Evolutionary conservation across 2,888 invertebrate species (phyloP).

Genomic region (Pachliopta kotzebuea): DNA sequence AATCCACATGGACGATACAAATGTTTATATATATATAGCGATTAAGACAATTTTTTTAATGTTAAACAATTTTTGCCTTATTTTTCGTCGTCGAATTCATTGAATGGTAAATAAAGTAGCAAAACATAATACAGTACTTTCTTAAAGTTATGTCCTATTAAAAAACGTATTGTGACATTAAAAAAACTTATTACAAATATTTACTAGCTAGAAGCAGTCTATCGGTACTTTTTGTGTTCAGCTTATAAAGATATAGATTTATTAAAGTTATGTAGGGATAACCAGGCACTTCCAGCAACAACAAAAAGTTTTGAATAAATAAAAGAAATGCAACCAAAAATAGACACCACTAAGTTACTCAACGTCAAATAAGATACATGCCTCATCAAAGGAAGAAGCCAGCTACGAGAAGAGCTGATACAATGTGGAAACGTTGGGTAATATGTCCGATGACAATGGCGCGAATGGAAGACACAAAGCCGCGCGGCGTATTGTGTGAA

Average conservation of each 20-base stretch:
- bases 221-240: not conserved
- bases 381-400: conserved; percentile 72
- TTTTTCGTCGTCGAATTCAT: too few relatives aligned
- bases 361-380: conserved; percentile 60
- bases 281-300: not conserved
- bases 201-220: too few relatives aligned
- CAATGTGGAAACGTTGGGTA: conserved; percentile 75
- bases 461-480: conserved; percentile 73
- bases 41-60: too few relatives aligned
- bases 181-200: too few relatives aligned
- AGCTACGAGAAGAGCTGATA: conserved; percentile 63
- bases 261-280: not conserved
- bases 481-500: conserved; percentile 70
- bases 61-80: too few relatives aligned
- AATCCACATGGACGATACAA: too few relatives aligned
- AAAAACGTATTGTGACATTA: too few relatives aligned
- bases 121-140: too few relatives aligned
- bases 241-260: not conserved
- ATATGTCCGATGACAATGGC: conserved; percentile 76
- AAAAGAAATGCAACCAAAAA: conserved; percentile 22
- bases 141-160: too few relatives aligned
- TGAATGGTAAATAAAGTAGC: too few relatives aligned
- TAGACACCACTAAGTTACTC: conserved; percentile 37
- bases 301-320: conserved; percentile 4
- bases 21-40: too few relatives aligned